Base-by-base conservation (phyloP, 1,140 invertebrate genomes). In the Babylonia areolata region DNA sequence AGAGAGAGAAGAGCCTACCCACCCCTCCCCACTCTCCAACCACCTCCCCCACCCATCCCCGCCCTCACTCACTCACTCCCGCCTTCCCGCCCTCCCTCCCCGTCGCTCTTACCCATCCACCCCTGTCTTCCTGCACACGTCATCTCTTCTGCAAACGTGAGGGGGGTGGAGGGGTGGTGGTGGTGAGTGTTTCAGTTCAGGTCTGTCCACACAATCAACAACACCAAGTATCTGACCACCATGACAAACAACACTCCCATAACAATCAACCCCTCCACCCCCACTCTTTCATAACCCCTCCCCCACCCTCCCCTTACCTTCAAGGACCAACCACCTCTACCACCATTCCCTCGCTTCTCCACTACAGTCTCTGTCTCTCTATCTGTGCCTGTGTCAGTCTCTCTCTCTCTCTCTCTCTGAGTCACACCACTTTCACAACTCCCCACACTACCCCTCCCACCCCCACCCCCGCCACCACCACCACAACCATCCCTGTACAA, bases 391-490 rank as follows among this genome's bases (percentile, higher is more conserved):
- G 5, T 46, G 5, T 46, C 42, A 6, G 5, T 46, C 42, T 46
- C 46, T 51, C 46, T 51, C 46, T 51, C 46, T 51, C 46, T 51
- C 46, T 51, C 46, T 51, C 46, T 51, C 46, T 51, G 46, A 51
- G 17, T 12, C 46, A 51, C 17, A 9, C 46, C 46, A 51, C 46
- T 64, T 23, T 6, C 2, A 5, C 5, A 23, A 20, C 28, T 64
- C 58, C 12, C 28, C 28, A 23, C 58, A 23, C 58, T n/a, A 23
- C 58, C 12, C 46, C 46, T 20, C 58, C 58, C 58, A 23, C 58
- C 58, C 58, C 58, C 58, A 23, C 58, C 23, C 58, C 58, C 58
- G 40, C 75, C 75, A 40, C 37, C 75, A 40, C 75, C 75, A 77
- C 6, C 71, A 6, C 46, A 51, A 6, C 46, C 46, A 51, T 64